These are phyloP conservation scores for Misgurnus anguillicaudatus DNA, from an alignment of 2,113 vertebrate genomes.

Conservation along the genomic window DNA sequence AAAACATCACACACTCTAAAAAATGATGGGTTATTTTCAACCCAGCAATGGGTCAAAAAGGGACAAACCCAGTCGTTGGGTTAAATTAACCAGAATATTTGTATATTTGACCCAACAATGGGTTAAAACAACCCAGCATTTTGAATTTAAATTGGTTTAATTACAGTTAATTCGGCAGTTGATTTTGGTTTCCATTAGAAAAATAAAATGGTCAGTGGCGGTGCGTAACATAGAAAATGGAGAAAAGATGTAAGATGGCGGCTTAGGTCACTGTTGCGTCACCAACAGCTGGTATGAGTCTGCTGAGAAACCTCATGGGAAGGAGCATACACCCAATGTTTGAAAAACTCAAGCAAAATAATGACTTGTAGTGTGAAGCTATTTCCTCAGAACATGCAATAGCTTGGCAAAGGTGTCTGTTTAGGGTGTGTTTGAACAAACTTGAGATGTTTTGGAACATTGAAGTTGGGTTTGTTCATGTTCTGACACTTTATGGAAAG, in stretches of 20 bases:
- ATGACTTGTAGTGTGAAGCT: neutral
- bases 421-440: constrained; percentile 58
- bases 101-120: too few species aligned
- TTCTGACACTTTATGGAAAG: constrained; percentile 25
- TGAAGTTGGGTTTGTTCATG: constrained; percentile 43
- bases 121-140: too few species aligned
- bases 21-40: too few species aligned
- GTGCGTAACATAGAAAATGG: neutral
- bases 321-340: neutral
- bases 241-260: neutral
- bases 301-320: neutral
- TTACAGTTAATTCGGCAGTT: too few species aligned
- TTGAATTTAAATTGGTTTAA: too few species aligned
- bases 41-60: too few species aligned
- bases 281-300: neutral
- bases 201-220: too few species aligned
- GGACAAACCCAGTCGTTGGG: too few species aligned
- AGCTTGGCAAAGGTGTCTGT: constrained; percentile 35
- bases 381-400: constrained; percentile 50
- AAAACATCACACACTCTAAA: too few species aligned
- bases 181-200: too few species aligned
- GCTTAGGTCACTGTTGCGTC: neutral
- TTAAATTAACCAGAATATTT: too few species aligned
- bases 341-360: neutral
- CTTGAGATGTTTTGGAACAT: constrained; percentile 21